A percentile compares a stretch with the other conserved stretches of the same genome.
phyloP scores from a whole-genome alignment of 1,140 invertebrate genomes.

The Ooceraea biroi region DNA sequence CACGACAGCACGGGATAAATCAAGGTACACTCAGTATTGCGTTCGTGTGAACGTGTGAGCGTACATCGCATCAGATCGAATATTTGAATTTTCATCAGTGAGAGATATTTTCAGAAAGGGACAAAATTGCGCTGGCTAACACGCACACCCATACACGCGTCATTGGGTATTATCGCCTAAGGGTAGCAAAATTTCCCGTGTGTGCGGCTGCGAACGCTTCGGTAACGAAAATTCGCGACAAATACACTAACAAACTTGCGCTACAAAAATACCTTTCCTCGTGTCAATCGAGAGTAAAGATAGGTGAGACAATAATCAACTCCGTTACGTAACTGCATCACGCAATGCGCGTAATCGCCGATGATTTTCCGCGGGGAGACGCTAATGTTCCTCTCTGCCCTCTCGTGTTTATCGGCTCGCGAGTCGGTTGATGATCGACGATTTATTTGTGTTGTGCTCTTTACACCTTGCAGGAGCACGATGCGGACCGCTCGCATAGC shows the following conservation, averaged over 20 bases:
- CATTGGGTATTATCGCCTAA: not conserved
- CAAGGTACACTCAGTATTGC: slow-evolving; percentile 9
- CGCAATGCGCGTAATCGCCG: not conserved
- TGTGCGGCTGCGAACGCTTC: not conserved
- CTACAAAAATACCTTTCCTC: not conserved
- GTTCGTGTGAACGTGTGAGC: not conserved
- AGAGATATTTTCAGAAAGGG: too few relatives aligned
- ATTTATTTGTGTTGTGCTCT: slow-evolving; percentile 34
- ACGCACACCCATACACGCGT: too few relatives aligned
- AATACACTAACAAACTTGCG: too few relatives aligned
- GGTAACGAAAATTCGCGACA: not conserved
- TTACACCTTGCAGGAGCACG: not conserved
- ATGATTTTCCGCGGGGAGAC: slow-evolving; percentile 1
- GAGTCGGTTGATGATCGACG: slow-evolving; percentile 19
- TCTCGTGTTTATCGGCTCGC: not conserved
- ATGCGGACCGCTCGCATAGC: not conserved
- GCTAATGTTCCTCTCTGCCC: not conserved
- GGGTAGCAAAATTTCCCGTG: not conserved
- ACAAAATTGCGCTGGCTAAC: not conserved
- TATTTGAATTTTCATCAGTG: slow-evolving; percentile 11
- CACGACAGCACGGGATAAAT: slow-evolving; percentile 4
- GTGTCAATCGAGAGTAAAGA: not conserved
- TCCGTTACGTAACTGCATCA: slow-evolving; percentile 26
- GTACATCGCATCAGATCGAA: not conserved
- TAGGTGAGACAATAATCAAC: not conserved